Evolutionary conservation across 2,113 vertebrate species (phyloP).

Genomic region (Rhadina sibilatrix): DNA sequence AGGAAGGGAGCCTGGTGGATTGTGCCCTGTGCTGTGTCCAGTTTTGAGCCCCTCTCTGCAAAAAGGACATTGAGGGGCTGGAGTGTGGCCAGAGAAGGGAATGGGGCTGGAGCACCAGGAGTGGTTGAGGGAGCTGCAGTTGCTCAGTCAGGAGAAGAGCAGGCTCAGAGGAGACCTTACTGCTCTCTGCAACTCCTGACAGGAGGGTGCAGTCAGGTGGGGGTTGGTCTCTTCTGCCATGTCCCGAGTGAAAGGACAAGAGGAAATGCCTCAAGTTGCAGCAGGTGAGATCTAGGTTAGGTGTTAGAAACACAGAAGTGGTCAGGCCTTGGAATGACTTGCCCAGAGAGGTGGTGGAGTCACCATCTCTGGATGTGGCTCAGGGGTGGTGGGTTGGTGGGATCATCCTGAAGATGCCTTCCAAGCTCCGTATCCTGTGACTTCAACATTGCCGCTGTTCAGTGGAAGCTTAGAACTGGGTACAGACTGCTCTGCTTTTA

Average conservation of each 20-base stretch:
- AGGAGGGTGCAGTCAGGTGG: too few species aligned
- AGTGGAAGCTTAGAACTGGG: not conserved
- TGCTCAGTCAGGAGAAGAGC: not conserved
- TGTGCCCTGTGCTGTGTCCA: not conserved
- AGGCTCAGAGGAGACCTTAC: not conserved
- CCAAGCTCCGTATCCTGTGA: rapidly evolving
- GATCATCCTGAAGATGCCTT: not conserved
- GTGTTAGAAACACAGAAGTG: not conserved
- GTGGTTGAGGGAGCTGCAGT: not conserved
- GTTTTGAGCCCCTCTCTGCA: not conserved
- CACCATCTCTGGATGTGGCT: not conserved
- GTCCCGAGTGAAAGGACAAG: not conserved
- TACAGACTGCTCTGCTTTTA: rapidly evolving
- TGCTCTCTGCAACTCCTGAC: not conserved
- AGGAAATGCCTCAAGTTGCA: too few species aligned
- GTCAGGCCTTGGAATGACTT: not conserved
- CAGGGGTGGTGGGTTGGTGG: not conserved
- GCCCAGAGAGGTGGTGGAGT: not conserved
- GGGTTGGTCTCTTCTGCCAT: not conserved
- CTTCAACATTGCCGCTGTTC: not conserved
- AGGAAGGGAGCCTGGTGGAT: not conserved
- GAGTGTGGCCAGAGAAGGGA: not conserved
- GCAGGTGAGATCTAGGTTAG: not conserved
- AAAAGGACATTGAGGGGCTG: not conserved
- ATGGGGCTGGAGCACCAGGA: not conserved